These are phyloP conservation scores for Craniophora ligustri DNA, from an alignment of 2,888 invertebrate species.

Conservation along the genomic window DNA sequence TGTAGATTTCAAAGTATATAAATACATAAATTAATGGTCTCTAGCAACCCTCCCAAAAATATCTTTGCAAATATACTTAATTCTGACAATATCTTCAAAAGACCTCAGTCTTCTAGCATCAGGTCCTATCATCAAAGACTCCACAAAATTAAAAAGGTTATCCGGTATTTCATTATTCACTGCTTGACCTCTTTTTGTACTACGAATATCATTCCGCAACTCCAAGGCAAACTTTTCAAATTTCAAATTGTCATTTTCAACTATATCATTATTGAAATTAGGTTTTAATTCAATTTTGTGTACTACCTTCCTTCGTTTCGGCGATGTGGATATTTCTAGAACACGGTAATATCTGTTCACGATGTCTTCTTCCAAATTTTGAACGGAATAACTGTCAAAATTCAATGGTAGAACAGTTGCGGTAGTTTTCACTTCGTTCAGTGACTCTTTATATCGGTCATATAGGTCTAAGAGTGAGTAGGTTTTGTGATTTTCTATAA, in stretches of 20 bases:
- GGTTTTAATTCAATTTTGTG: conserved; percentile 5
- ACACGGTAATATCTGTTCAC: background rate
- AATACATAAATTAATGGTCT: conserved; percentile 5
- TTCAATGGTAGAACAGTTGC: background rate
- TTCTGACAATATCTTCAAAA: conserved; percentile 3
- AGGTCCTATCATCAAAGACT: conserved; percentile 13
- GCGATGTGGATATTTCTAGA: conserved; percentile 11
- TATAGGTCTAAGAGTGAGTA: conserved; percentile 20
- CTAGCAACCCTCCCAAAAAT: background rate
- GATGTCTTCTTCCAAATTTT: conserved; percentile 19
- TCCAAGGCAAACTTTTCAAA: conserved; percentile 27
- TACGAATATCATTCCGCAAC: conserved; percentile 11
- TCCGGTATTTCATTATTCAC: conserved; percentile 11
- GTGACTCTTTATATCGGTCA: conserved; percentile 21
- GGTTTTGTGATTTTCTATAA: conserved; percentile 14
- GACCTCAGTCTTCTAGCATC: background rate
- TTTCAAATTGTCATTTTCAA: conserved; percentile 14
- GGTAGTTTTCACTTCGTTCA: conserved; percentile 19
- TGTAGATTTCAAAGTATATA: no score
- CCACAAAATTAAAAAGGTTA: conserved; percentile 11
- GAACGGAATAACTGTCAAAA: background rate
- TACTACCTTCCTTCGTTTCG: conserved; percentile 23
- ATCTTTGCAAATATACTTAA: conserved; percentile 5
- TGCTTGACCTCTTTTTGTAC: background rate
- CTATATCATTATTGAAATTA: background rate